Conservation (phyloP, 1,140 invertebrate species). For the Anthonomus grandis region DNA sequence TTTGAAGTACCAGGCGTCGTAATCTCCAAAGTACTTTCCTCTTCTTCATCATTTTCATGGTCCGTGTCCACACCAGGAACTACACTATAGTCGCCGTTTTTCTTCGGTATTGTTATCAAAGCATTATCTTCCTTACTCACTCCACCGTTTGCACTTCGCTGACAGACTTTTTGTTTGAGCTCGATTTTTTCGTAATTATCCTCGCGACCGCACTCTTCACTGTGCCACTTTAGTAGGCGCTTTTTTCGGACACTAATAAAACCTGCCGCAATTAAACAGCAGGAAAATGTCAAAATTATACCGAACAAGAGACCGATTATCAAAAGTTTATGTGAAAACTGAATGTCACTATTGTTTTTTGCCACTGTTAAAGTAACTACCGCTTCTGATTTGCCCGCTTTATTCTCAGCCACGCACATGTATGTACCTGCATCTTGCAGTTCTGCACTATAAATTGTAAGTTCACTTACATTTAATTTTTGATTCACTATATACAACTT, state of each 20-base stretch:
- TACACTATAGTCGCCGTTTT: constrained; percentile 66
- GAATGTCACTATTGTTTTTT: constrained; percentile 47
- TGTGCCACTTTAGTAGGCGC: constrained; percentile 37
- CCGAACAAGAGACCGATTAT: constrained; percentile 58
- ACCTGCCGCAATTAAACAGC: constrained; percentile 60
- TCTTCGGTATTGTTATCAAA: constrained; percentile 48
- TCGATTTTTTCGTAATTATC: constrained; percentile 76
- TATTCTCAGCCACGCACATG: constrained; percentile 72
- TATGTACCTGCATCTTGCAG: constrained; percentile 70
- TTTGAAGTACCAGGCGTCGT: constrained; percentile 31
- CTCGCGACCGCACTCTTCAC: constrained; percentile 49
- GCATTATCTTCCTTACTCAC: constrained; percentile 39
- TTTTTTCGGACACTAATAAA: constrained; percentile 54
- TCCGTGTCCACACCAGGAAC: constrained; percentile 62
- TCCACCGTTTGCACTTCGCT: constrained; percentile 44
- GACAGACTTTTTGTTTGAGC: constrained; percentile 55
- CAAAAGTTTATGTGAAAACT: constrained; percentile 54
- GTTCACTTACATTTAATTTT: constrained; percentile 57
- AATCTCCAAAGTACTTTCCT: constrained; percentile 48
- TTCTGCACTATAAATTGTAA: constrained; percentile 68
- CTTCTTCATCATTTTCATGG: constrained; percentile 53
- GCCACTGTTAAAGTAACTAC: constrained; percentile 67
- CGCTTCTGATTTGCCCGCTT: constrained; percentile 68
- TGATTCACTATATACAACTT: constrained; percentile 55
- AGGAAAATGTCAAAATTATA: constrained; percentile 54